These are phyloP conservation scores for Xiphorhynchus erythropygius DNA, from an alignment of 2,797 vertebrate genomes.

Conservation along the genomic window DNA sequence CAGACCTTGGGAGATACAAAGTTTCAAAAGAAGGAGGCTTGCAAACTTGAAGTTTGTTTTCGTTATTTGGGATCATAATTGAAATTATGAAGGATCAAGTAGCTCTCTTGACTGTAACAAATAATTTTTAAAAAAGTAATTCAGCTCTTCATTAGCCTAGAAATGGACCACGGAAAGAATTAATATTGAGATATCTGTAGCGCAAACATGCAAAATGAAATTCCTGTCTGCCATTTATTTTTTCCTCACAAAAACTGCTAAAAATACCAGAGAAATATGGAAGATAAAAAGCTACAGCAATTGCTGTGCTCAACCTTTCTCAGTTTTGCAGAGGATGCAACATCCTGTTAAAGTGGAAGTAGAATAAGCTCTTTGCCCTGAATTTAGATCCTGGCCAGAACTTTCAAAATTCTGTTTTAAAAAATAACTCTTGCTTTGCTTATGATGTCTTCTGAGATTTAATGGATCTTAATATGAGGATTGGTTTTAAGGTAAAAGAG, in stretches of 20 bases:
- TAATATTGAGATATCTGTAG: not conserved
- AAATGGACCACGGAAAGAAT: not conserved
- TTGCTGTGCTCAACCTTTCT: not conserved
- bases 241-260: not conserved
- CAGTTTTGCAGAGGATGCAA: not conserved
- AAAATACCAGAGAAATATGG: not conserved
- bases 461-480: not conserved
- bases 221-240: not conserved
- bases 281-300: not conserved
- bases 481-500: not conserved
- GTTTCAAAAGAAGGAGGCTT: not conserved
- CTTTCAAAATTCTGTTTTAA: not conserved
- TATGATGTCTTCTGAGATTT: not conserved
- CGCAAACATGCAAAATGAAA: not conserved
- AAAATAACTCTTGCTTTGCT: not conserved
- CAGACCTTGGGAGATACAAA: not conserved
- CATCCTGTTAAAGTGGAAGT: not conserved
- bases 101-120: not conserved
- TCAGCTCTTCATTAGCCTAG: not conserved
- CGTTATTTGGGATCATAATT: not conserved
- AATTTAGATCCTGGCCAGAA: not conserved
- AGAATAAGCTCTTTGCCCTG: not conserved
- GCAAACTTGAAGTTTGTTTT: not conserved
- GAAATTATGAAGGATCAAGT: not conserved
- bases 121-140: not conserved